Conservation (phyloP, 2,113 vertebrate species). For the Hippopotamus amphibius region DNA sequence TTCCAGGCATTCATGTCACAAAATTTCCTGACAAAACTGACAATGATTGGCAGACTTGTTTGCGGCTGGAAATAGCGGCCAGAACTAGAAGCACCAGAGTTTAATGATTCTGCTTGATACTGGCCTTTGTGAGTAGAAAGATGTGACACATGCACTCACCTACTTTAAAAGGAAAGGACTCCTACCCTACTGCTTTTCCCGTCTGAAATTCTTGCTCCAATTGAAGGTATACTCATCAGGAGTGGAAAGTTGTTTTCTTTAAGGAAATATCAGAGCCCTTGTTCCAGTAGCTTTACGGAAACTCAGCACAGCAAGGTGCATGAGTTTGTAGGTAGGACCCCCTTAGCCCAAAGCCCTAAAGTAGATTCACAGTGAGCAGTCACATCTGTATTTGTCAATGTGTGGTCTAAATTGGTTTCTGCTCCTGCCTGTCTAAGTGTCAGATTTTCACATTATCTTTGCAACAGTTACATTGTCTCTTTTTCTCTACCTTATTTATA, state of each 20-base stretch:
- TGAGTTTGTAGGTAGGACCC: background rate
- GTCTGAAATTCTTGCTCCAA: slow-evolving; percentile 8
- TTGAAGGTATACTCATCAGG: background rate
- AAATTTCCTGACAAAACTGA: slow-evolving; percentile 37
- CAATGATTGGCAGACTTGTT: slow-evolving; percentile 44
- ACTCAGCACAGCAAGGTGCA: background rate
- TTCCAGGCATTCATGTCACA: slow-evolving; percentile 29
- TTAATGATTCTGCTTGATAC: slow-evolving; percentile 19
- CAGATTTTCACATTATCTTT: background rate
- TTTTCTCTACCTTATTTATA: background rate
- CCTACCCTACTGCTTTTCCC: background rate
- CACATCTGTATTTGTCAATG: background rate
- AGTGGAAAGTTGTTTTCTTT: background rate
- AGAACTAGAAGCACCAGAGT: background rate
- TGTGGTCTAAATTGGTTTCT: background rate
- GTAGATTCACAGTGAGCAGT: background rate
- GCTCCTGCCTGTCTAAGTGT: background rate
- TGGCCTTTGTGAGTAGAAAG: background rate
- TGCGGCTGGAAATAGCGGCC: slow-evolving; percentile 22
- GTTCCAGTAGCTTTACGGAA: slow-evolving; percentile 14
- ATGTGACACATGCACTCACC: background rate
- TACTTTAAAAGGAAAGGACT: background rate
- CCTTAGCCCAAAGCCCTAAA: background rate
- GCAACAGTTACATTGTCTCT: background rate
- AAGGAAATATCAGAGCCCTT: slow-evolving; percentile 30